Percentiles rank a stretch among this genome's conserved stretches.
Conservation (phyloP, 1,140 invertebrate genomes). For the Zophobas morio region DNA sequence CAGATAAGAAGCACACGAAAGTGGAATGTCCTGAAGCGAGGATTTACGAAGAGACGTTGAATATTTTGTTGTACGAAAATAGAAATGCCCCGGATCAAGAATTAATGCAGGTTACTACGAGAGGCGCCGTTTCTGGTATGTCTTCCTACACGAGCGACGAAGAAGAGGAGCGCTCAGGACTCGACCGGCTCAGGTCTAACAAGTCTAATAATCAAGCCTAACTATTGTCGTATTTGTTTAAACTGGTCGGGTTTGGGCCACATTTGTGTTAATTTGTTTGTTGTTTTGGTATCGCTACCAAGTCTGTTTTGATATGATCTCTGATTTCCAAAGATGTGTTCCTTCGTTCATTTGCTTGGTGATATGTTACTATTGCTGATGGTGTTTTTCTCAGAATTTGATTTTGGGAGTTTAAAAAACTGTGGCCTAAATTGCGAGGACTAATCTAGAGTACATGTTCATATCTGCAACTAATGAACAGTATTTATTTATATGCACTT, state of each 20-base stretch:
- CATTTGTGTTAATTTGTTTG: constrained; percentile 6
- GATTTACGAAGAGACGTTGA: constrained; percentile 98
- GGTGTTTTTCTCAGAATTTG: neutral
- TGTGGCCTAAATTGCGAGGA: constrained; percentile 27
- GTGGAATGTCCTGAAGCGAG: constrained; percentile 99
- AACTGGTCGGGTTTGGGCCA: constrained; percentile 39
- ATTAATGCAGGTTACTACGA: constrained; percentile 93
- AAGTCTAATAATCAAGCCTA: constrained; percentile 77
- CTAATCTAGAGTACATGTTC: constrained; percentile 20
- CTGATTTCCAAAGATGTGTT: constrained; percentile 22
- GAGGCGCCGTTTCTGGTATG: constrained; percentile 77
- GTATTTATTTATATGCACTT: constrained; percentile 8
- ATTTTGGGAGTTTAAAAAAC: constrained; percentile 4
- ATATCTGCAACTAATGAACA: constrained; percentile 7
- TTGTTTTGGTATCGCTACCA: constrained; percentile 36
- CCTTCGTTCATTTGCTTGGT: neutral
- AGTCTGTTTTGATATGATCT: constrained; percentile 64
- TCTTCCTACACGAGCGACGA: constrained; percentile 88
- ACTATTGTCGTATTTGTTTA: constrained; percentile 48
- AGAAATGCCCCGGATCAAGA: constrained; percentile 95
- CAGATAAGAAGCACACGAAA: constrained; percentile 99
- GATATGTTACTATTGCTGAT: neutral
- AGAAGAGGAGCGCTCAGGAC: constrained; percentile 84
- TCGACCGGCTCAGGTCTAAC: constrained; percentile 82
- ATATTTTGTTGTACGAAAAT: constrained; percentile 96